A percentile compares a stretch with the other conserved stretches of the same genome.
Conservation (phyloP, 2,797 vertebrate species). For the Acanthiza pusilla region DNA sequence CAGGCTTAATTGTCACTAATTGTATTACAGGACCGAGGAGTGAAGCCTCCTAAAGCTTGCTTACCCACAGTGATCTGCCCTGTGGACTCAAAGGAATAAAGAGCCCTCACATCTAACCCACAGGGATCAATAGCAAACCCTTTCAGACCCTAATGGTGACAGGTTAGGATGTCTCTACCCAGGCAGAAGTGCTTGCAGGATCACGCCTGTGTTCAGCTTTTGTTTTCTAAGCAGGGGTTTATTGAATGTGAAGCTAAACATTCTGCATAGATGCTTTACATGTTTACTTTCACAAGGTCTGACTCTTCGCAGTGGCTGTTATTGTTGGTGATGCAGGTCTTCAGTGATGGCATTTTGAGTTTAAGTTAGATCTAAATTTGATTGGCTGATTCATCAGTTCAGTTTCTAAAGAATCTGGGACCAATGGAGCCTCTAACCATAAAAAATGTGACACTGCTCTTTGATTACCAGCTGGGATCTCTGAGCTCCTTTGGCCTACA, state of each 20-base stretch:
- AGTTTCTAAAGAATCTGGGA: slow-evolving; percentile 7
- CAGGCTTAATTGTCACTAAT: not conserved
- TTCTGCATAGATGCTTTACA: not conserved
- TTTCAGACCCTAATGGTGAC: not conserved
- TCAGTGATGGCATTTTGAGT: not conserved
- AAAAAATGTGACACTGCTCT: slow-evolving; percentile 44
- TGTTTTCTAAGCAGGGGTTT: not conserved
- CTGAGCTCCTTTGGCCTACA: slow-evolving; percentile 16
- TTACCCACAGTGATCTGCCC: not conserved
- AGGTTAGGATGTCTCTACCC: not conserved
- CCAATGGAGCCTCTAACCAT: slow-evolving; percentile 1
- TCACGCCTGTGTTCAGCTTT: not conserved
- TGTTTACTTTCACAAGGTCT: not conserved
- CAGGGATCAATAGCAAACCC: not conserved
- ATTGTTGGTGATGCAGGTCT: not conserved
- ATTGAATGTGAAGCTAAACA: not conserved
- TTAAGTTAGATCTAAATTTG: slow-evolving; percentile 38
- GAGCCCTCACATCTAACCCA: not conserved
- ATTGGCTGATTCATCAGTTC: slow-evolving; percentile 27
- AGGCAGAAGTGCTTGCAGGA: not conserved
- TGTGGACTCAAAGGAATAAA: not conserved
- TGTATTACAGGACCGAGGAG: not conserved
- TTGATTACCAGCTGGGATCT: slow-evolving; percentile 34
- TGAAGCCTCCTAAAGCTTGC: not conserved
- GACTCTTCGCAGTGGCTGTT: not conserved